Conservation (phyloP, 2,888 invertebrate species). For the Pteria penguin region DNA sequence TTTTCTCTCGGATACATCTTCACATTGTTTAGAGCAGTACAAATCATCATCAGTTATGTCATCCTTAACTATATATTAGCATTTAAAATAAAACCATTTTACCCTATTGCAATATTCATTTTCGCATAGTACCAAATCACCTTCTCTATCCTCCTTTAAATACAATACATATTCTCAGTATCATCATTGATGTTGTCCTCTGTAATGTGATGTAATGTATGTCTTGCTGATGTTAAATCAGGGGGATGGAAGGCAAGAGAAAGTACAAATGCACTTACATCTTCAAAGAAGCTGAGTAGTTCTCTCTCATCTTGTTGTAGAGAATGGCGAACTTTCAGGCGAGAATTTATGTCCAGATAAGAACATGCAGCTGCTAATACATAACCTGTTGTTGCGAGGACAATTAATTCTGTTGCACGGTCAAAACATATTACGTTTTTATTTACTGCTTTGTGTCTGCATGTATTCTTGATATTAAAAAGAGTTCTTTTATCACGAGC, state of each 20-base stretch:
- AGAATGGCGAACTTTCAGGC: not conserved
- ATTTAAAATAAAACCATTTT: not conserved
- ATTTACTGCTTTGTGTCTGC: not conserved
- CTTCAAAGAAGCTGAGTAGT: not conserved
- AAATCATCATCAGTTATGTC: not conserved
- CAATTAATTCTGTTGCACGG: not conserved
- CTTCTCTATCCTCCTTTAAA: not conserved
- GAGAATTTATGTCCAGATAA: not conserved
- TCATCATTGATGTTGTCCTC: not conserved
- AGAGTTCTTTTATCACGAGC: not conserved
- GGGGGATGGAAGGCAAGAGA: not conserved
- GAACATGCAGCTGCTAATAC: not conserved
- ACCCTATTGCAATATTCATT: not conserved
- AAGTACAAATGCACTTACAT: not conserved
- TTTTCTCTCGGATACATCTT: not conserved
- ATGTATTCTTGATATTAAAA: not conserved
- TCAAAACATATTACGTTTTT: not conserved
- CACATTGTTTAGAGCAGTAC: not conserved
- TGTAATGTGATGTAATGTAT: not conserved
- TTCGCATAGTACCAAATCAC: not conserved
- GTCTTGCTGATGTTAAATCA: not conserved
- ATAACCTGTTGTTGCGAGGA: not conserved
- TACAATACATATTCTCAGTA: not conserved
- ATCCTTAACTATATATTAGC: not conserved
- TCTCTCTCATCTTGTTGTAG: not conserved